Base-by-base conservation (phyloP, 1,140 invertebrate genomes). In the Drosophila busckii region DNA sequence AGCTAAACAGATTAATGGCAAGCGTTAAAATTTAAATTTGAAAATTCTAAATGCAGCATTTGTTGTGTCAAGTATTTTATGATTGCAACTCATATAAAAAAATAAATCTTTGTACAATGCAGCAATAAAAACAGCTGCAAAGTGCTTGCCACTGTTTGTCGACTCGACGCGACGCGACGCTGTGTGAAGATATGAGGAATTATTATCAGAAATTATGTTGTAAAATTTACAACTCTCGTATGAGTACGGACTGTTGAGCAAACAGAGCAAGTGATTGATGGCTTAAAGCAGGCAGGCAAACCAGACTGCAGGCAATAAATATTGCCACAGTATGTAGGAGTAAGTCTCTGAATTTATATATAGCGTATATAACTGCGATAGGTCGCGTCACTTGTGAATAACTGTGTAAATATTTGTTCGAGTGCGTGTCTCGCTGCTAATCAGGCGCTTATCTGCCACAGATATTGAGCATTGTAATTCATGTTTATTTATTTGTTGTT, bases 201-300 rank as follows among this genome's bases (percentile, higher is more conserved):
- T n/a, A 69, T 78, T 78, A 80, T 80, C 73, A 82, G 67, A 80
- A 80, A 80, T 80, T 80, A 80, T 82, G 75, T 80, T 80, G 75
- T 80, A 70, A 75, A 73, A 80, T 75, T 83, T 83, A 80, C 69
- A 80, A 66, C 69, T 48, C 53, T 71, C 63, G 15, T 29, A 16
- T n/a, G n/a, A 9, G 25, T 15, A 15, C 19, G 12, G 16, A 25
- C 28, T 35, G 17, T 26, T 40, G 56, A 49, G 70, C 50, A 68
- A 56, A 69, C 69, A 67, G 40, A 31, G 50, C 28, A 41, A 46
- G 41, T 80, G 75, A 80, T 80, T 82, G 75, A 80, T 80, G 68
- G 60, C 28, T 22, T n/a, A n/a, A n/a, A n/a, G n/a, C n/a, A n/a
- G n/a, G n/a, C n/a, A n/a, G n/a, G n/a, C n/a, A n/a, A n/a, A n/a